A percentile compares a stretch with the other conserved stretches of the same genome.
phyloP scores from a whole-genome alignment of 2,888 invertebrate genomes.

The Lepidonotus clava region DNA sequence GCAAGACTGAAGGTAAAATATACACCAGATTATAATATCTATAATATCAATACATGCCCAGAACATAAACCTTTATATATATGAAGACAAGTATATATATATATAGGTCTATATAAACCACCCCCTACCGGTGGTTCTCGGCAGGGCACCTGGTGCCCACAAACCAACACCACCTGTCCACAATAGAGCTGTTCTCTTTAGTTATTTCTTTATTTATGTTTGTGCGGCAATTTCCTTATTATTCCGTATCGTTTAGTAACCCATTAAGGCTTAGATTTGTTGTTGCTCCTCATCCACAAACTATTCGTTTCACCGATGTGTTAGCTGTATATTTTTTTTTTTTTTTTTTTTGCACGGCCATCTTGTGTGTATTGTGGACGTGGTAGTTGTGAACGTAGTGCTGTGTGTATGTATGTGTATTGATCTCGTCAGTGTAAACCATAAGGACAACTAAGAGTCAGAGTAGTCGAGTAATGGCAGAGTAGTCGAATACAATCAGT shows the following conservation, averaged over 20 bases:
- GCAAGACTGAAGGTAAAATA: constrained; percentile 25
- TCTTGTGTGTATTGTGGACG: not conserved
- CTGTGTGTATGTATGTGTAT: not conserved
- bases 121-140: not conserved
- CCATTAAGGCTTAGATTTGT: not conserved
- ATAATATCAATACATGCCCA: not conserved
- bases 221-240: not conserved
- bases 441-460: too few species aligned
- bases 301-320: not conserved
- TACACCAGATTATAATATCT: constrained; percentile 10
- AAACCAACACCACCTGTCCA: constrained; percentile 10
- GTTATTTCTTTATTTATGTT: not conserved
- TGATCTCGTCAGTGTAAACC: too few species aligned
- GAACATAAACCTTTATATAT: not conserved
- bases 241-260: not conserved
- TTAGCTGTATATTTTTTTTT: not conserved
- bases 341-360: not conserved
- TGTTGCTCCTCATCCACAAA: not conserved
- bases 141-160: not conserved
- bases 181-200: not conserved
- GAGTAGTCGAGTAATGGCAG: too few species aligned
- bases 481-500: too few species aligned
- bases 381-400: not conserved
- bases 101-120: not conserved
- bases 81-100: not conserved